Percentiles rank a stretch among this genome's conserved stretches.
These are phyloP conservation scores for Invenusta paracnida DNA, from an alignment of 2,888 invertebrate genomes.

Conservation along the genomic window DNA sequence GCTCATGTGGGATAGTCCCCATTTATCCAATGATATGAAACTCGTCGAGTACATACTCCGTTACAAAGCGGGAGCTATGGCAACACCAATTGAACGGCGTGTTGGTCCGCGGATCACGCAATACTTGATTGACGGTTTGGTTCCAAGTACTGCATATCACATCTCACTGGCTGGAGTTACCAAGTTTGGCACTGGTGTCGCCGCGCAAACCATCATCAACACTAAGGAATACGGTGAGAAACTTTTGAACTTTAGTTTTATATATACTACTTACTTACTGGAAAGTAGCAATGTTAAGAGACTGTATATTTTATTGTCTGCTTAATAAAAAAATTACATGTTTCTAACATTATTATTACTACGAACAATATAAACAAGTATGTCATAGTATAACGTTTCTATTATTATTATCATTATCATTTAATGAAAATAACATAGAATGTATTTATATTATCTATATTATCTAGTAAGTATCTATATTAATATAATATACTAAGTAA, in stretches of 20 bases:
- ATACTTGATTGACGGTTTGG: constrained; percentile 30
- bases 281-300: neutral
- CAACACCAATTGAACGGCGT: neutral
- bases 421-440: no score
- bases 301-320: neutral
- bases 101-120: constrained; percentile 18
- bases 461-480: no score
- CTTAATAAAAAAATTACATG: neutral
- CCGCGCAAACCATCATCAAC: constrained; percentile 25
- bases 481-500: no score
- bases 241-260: neutral
- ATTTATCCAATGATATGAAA: neutral
- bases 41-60: neutral
- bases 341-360: no score
- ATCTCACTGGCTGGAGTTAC: constrained; percentile 34
- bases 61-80: neutral
- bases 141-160: constrained; percentile 18
- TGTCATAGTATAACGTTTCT: no score
- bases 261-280: neutral
- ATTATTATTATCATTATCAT: no score
- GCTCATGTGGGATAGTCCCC: constrained; percentile 36
- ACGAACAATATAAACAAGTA: no score
- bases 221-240: constrained; percentile 35
- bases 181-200: constrained; percentile 22
- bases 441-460: no score